Conservation (phyloP, 2,888 invertebrate species). For the Lasioglossum marginatum region DNA sequence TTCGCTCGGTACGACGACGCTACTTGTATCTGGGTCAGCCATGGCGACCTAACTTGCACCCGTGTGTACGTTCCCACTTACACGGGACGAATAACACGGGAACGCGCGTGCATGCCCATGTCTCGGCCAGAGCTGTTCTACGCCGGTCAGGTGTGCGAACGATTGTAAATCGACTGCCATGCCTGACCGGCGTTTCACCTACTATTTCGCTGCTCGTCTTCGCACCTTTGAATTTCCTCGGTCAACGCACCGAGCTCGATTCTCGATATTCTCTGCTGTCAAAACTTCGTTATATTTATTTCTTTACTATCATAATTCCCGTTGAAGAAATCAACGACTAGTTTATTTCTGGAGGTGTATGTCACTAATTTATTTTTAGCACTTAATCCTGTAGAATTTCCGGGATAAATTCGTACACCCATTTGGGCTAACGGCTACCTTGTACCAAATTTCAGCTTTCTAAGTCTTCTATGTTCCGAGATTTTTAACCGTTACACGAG, state of each 20-base stretch:
- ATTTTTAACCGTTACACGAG: too few species aligned
- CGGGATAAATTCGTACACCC: too few species aligned
- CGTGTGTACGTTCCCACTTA: constrained; percentile 49
- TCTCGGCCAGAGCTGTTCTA: constrained; percentile 31
- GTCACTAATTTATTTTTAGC: too few species aligned
- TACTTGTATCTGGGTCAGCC: constrained; percentile 70
- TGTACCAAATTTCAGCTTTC: too few species aligned
- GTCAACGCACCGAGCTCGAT: not conserved
- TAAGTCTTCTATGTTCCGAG: too few species aligned
- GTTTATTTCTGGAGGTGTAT: too few species aligned
- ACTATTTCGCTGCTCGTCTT: not conserved
- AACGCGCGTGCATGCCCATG: constrained; percentile 44
- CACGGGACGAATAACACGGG: constrained; percentile 36
- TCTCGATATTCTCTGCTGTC: too few species aligned
- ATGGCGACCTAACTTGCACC: constrained; percentile 69
- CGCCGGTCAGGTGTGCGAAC: constrained; percentile 39
- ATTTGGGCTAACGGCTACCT: too few species aligned
- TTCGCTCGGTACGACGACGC: constrained; percentile 65
- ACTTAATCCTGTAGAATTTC: too few species aligned
- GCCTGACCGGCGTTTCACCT: constrained; percentile 1
- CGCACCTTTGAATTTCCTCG: not conserved
- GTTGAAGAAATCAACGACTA: too few species aligned
- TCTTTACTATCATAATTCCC: too few species aligned
- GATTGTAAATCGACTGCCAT: constrained; percentile 33
- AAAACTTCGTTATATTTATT: not conserved